Evolutionary conservation across 2,888 invertebrate species (phyloP), one percentile per base, ranked within the genome.

Genomic region (Eudasyphora cyanicolor): DNA sequence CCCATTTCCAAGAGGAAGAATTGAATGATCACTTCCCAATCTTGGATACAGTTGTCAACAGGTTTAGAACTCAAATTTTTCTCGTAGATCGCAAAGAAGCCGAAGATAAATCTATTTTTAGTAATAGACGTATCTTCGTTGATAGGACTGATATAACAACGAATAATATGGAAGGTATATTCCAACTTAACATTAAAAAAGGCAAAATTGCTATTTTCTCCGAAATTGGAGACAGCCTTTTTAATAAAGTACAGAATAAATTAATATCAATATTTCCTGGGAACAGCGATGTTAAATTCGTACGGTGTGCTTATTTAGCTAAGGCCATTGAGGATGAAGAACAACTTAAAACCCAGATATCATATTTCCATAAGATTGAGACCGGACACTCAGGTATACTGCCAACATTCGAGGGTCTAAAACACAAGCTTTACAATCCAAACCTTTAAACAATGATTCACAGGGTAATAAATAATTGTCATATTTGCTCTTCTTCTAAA

Each of bases 341-440:
- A n/a, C 14, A 62, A 32, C n/a, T 24, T 14, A 62, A 32, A 10
- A 60, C 71, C 70, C 51, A 81, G 29, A 83, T 85, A 38, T 45
- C 69, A 60, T 49, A 74, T 12, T 76, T 79, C 54, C 82, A 83
- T 24, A 54, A 76, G 57, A 14, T 45, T n/a, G 86, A 87, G 73
- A 38, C 73, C 76, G 86, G 84, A 19, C 80, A 85, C 51, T 57
- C 73, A 21, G 83, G 62, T 17, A 62, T 62, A 14, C 49, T 42
- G 2, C 76, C 73, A 67, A 62, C 62, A 29, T 62, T 32, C 4
- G 2, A 62, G n/a, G 32, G 32, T 7, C 14, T 32, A 62, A 62
- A 27, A 62, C 12, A 7, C 8, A 29, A 32, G 14, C n/a, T n/a
- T 32, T 45, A 45, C n/a, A 45, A 45, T n/a, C 6, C 6, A 5